Percentiles rank a stretch among this genome's conserved stretches.
Conservation (phyloP, 92 coral and sea anemone species). For the Parazoanthus darwini region DNA sequence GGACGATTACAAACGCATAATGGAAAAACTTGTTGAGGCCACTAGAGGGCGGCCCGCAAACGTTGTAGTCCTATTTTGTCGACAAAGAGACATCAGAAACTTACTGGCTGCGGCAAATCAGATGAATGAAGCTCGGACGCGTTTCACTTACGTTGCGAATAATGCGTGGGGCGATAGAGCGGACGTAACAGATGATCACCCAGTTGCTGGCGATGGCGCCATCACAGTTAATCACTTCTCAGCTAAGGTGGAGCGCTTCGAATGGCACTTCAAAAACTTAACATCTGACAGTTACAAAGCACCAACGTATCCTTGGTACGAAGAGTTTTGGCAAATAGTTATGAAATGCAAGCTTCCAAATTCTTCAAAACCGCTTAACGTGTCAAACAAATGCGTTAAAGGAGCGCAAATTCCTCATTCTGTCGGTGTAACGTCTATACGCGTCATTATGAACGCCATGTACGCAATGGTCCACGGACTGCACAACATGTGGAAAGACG, state of each 20-base stretch:
- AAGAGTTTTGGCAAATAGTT: conserved; percentile 49
- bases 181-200: conserved; percentile 32
- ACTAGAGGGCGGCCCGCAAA: conserved; percentile 41
- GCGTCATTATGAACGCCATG: conserved; percentile 52
- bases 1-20: conserved; percentile 31
- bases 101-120: conserved; percentile 45
- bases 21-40: conserved; percentile 4
- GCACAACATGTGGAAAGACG: conserved; percentile 40
- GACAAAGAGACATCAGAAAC: conserved; percentile 40
- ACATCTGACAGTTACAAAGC: conserved; percentile 25
- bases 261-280: conserved; percentile 38
- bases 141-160: conserved; percentile 47
- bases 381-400: conserved; percentile 6
- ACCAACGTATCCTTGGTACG: conserved; percentile 41
- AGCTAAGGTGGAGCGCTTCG: conserved; percentile 44
- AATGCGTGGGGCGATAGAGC: conserved; percentile 57
- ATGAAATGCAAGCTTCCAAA: conserved; percentile 41
- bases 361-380: conserved; percentile 5
- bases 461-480: conserved; percentile 60
- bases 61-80: conserved; percentile 46
- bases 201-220: conserved; percentile 51
- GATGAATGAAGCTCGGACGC: conserved; percentile 31
- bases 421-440: conserved; percentile 48
- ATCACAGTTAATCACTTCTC: conserved; percentile 46
- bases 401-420: conserved; percentile 26